A percentile compares a stretch with the other conserved stretches of the same genome.
phyloP scores from a whole-genome alignment of 2,113 vertebrate species.

The Trogon surrucura region DNA sequence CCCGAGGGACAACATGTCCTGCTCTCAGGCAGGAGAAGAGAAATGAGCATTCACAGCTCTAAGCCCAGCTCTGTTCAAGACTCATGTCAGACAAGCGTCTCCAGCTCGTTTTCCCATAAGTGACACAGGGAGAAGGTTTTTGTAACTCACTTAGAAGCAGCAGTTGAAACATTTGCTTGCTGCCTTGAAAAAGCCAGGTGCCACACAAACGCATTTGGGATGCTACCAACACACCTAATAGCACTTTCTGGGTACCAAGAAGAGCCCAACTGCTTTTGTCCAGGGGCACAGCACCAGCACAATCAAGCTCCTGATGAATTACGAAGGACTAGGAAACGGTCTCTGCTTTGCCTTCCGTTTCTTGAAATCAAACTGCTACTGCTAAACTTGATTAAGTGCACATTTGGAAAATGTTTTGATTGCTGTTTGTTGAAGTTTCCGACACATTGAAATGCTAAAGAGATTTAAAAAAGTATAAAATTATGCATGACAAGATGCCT shows the following conservation, averaged over 20 bases:
- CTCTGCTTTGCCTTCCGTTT: constrained; percentile 14
- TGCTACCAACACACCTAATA: background rate
- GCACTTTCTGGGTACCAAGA: background rate
- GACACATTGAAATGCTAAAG: constrained; percentile 23
- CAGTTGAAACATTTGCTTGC: background rate
- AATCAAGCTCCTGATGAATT: background rate
- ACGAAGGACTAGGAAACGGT: constrained; percentile 48
- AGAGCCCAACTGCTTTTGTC: background rate
- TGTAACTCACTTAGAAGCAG: background rate
- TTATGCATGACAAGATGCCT: background rate
- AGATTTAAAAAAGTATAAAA: background rate
- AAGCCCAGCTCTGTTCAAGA: background rate
- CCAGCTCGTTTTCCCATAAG: background rate
- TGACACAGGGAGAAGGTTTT: background rate
- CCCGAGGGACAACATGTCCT: rapidly evolving
- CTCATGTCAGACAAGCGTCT: background rate
- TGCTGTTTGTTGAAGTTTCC: constrained; percentile 31
- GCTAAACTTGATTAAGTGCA: constrained; percentile 58
- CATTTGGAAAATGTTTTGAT: constrained; percentile 69
- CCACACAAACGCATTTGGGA: rapidly evolving
- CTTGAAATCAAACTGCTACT: constrained; percentile 59
- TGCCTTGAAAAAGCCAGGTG: background rate
- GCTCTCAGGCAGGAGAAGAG: background rate
- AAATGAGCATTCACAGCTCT: background rate
- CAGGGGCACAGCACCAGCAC: background rate